Percentiles rank a stretch among this genome's conserved stretches.
Evolutionary conservation across 2,113 vertebrate genomes (phyloP).

Genomic region (Cichladusa arquata): DNA sequence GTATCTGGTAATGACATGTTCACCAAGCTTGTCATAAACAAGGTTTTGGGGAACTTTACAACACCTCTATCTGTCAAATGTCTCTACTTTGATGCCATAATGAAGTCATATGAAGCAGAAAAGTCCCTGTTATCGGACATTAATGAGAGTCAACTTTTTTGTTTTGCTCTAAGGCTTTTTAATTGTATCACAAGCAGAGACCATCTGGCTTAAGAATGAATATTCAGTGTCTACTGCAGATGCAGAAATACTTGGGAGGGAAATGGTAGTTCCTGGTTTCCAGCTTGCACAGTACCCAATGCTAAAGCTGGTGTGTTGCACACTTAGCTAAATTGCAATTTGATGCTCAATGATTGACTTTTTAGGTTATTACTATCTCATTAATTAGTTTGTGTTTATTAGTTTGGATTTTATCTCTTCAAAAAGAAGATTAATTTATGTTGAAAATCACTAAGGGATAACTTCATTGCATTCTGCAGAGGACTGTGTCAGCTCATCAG

Average conservation of each 20-base stretch:
- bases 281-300: background rate
- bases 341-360: background rate
- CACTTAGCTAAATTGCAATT: background rate
- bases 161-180: background rate
- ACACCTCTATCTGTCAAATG: background rate
- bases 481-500: background rate
- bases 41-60: background rate
- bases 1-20: background rate
- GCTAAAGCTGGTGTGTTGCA: background rate
- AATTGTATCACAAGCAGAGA: background rate
- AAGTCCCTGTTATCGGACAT: background rate
- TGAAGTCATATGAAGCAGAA: background rate
- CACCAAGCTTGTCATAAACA: background rate
- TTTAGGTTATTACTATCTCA: background rate
- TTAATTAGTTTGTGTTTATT: background rate
- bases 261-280: background rate
- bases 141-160: background rate
- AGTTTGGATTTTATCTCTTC: background rate
- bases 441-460: background rate
- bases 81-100: background rate
- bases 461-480: background rate
- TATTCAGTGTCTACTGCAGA: background rate
- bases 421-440: background rate
- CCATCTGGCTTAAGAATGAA: constrained; percentile 25
- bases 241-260: background rate